Conservation (phyloP, 2,113 vertebrate species). For the Regulus satrapa region DNA sequence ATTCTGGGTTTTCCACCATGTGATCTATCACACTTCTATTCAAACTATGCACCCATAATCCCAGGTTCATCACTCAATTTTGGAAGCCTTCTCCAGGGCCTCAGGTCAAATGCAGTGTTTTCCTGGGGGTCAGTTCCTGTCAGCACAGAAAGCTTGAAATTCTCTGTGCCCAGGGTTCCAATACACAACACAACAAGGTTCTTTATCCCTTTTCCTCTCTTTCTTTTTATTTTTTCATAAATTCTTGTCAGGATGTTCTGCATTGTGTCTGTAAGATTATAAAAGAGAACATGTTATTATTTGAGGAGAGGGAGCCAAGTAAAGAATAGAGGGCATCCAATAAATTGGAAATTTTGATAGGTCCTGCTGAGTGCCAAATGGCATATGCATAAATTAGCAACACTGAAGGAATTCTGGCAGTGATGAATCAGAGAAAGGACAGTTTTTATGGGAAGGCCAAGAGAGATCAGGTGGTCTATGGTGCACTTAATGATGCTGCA, state of each 20-base stretch:
- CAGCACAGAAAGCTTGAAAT: too few species aligned
- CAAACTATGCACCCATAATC: too few species aligned
- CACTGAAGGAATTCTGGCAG: background rate
- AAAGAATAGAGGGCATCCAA: constrained; percentile 3
- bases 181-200: background rate
- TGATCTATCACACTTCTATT: too few species aligned
- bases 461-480: background rate
- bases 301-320: background rate
- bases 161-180: too few species aligned
- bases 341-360: constrained; percentile 7
- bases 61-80: too few species aligned
- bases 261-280: background rate
- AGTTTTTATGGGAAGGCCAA: background rate
- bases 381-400: background rate
- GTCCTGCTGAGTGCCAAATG: constrained; percentile 18
- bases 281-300: background rate
- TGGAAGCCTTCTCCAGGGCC: too few species aligned
- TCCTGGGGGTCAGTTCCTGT: too few species aligned
- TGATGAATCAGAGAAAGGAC: background rate
- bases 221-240: background rate
- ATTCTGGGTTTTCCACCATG: too few species aligned
- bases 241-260: background rate
- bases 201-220: background rate
- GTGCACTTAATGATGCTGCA: background rate
- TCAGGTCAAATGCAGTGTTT: too few species aligned